Percentiles rank a stretch among this genome's conserved stretches.
phyloP scores from a whole-genome alignment of 2,113 vertebrate species.

The Anoplopoma fimbria region DNA sequence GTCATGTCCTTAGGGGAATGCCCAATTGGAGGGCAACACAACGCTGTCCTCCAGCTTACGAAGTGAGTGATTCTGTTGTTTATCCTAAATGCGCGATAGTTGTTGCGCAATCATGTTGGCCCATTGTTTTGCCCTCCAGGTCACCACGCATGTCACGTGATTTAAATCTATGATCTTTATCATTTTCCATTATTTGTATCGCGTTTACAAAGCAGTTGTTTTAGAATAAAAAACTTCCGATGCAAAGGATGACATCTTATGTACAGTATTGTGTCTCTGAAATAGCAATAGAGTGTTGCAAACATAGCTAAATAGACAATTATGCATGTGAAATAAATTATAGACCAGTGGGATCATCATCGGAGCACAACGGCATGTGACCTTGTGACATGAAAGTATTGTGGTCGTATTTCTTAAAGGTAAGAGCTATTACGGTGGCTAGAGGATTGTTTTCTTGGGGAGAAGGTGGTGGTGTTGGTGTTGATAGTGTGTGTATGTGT shows the following conservation, averaged over 20 bases:
- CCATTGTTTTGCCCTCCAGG: neutral
- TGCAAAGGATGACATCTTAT: neutral
- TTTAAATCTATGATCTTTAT: neutral
- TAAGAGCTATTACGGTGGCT: conserved; percentile 40
- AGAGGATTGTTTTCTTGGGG: conserved; percentile 38
- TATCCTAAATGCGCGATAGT: no score
- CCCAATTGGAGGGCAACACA: no score
- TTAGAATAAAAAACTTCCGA: neutral
- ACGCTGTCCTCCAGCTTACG: no score
- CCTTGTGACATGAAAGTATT: conserved; percentile 6
- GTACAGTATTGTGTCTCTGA: neutral
- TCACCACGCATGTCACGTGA: neutral
- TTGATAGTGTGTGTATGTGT: neutral
- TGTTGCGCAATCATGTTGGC: no score
- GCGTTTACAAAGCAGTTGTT: neutral
- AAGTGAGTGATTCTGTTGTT: no score
- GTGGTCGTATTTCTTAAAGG: conserved; percentile 49
- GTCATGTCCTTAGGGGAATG: no score
- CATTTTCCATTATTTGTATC: neutral
- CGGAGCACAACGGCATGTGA: conserved; percentile 13
- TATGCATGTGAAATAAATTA: conserved; percentile 37
- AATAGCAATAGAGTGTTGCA: neutral
- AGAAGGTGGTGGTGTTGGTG: neutral
- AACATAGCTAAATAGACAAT: conserved; percentile 23
- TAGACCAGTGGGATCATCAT: conserved; percentile 27